phyloP scores from a whole-genome alignment of 1,140 invertebrate species.

The Oedothorax gibbosus region DNA sequence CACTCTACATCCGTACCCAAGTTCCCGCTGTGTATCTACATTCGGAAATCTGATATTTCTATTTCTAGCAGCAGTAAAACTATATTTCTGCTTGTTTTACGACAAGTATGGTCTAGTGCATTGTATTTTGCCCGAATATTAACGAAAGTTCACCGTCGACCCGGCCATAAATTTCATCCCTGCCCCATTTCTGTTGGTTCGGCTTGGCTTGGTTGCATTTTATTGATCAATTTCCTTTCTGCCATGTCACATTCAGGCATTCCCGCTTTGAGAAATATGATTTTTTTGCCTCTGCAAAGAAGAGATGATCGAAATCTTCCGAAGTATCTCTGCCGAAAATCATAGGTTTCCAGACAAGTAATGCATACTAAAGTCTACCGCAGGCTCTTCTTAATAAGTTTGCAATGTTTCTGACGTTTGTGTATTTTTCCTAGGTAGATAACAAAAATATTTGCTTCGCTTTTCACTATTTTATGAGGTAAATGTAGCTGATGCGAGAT shows the following conservation, averaged over 20 bases:
- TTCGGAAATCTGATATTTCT: background rate
- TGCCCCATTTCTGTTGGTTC: constrained; percentile 26
- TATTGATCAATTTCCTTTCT: constrained; percentile 46
- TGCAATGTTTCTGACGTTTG: constrained; percentile 1
- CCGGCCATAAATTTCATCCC: constrained; percentile 32
- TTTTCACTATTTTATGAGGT: background rate
- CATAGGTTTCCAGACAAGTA: background rate
- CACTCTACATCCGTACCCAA: background rate
- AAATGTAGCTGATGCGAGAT: background rate
- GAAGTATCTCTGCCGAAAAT: background rate
- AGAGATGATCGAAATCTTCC: constrained; percentile 28
- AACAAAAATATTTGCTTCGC: background rate
- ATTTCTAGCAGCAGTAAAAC: constrained; percentile 33
- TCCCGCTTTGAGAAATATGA: constrained; percentile 1
- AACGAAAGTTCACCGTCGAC: constrained; percentile 41
- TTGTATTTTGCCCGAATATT: constrained; percentile 57
- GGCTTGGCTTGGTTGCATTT: constrained; percentile 27
- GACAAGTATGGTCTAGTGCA: constrained; percentile 37
- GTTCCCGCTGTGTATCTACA: background rate
- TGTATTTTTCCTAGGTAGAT: background rate
- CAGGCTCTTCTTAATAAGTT: background rate
- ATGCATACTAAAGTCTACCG: constrained; percentile 1
- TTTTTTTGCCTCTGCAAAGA: constrained; percentile 6
- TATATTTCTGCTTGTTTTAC: constrained; percentile 49
- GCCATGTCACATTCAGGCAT: constrained; percentile 21